Percentiles rank a stretch among this genome's conserved stretches.
These are phyloP conservation scores for Drosophila seclusa DNA, from an alignment of 2,888 invertebrate species.

Conservation along the genomic window DNA sequence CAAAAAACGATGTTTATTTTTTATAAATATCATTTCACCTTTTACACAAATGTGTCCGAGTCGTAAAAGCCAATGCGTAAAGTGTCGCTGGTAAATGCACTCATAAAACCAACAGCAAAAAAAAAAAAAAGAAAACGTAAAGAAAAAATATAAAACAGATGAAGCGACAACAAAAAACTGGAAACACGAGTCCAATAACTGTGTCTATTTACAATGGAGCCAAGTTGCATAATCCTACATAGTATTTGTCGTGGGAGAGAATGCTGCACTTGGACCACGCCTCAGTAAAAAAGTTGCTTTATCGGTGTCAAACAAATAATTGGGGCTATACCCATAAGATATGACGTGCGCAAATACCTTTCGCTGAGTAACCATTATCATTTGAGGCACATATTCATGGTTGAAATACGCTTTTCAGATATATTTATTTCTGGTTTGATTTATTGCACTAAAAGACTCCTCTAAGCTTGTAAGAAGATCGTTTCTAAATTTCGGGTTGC, in stretches of 20 bases:
- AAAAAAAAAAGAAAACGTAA: not conserved
- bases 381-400: not conserved
- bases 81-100: slow-evolving; percentile 35
- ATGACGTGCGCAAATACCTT: not conserved
- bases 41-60: slow-evolving; percentile 11
- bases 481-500: not conserved
- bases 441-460: not conserved
- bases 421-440: not conserved
- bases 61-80: slow-evolving; percentile 33
- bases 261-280: slow-evolving; percentile 37
- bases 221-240: slow-evolving; percentile 42
- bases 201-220: slow-evolving; percentile 26
- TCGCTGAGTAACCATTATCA: not conserved
- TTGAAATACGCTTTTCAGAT: not conserved
- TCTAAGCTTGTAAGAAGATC: not conserved
- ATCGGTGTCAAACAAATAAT: slow-evolving; percentile 20
- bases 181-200: slow-evolving; percentile 24
- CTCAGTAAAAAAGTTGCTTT: slow-evolving; percentile 3
- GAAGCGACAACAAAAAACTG: slow-evolving; percentile 34
- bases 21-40: slow-evolving; percentile 12
- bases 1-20: not conserved
- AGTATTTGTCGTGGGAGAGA: slow-evolving; percentile 51
- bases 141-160: not conserved
- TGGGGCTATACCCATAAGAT: not conserved
- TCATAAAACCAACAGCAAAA: slow-evolving; percentile 51